Evolutionary conservation across 92 coral and sea anemone species (phyloP).

Genomic region (Anthopleura xanthogrammica): DNA sequence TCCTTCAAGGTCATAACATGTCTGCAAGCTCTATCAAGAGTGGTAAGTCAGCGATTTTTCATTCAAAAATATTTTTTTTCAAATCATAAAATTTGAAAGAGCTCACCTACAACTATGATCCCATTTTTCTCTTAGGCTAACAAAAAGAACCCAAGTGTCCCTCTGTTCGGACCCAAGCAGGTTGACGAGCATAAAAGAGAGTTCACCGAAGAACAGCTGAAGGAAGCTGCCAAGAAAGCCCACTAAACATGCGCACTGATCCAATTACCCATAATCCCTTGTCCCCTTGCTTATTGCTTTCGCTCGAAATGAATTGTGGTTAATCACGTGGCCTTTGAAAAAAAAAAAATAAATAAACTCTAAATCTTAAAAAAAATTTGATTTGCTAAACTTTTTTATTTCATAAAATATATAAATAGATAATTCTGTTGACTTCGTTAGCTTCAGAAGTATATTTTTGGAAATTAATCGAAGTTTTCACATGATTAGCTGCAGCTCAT

Average conservation of each 20-base stretch:
- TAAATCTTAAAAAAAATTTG: too few relatives aligned
- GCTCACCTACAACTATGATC: background rate
- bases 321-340: background rate
- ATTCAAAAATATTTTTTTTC: background rate
- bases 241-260: background rate
- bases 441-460: too few relatives aligned
- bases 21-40: conserved; percentile 80
- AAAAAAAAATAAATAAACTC: too few relatives aligned
- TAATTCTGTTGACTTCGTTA: too few relatives aligned
- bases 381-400: too few relatives aligned
- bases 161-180: conserved; percentile 72
- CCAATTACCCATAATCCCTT: conserved; percentile 3
- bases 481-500: too few relatives aligned
- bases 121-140: conserved; percentile 30
- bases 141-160: conserved; percentile 32
- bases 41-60: conserved; percentile 48
- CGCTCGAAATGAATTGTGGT: background rate
- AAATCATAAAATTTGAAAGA: background rate
- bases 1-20: conserved; percentile 73
- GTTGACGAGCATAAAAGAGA: conserved; percentile 56
- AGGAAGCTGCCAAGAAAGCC: conserved; percentile 72
- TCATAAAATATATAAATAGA: too few relatives aligned
- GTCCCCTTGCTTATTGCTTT: background rate
- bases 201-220: conserved; percentile 79
- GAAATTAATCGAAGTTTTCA: too few relatives aligned